Conservation (phyloP, 23 tunicate genomes). For the Ciona savignyi region DNA sequence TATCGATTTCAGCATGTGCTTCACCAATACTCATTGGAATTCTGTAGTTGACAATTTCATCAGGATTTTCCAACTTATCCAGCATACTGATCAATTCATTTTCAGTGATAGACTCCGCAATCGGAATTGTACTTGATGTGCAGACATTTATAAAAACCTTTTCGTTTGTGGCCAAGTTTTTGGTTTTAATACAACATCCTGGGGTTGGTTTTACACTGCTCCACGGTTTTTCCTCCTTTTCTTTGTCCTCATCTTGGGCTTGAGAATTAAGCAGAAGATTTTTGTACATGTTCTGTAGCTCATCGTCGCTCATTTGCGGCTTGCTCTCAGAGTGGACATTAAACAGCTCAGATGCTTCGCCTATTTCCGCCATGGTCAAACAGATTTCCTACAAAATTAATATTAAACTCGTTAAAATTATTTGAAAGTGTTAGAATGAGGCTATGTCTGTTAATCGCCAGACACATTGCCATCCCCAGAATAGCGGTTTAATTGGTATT, state of each 20-base stretch:
- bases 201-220: slow-evolving; percentile 78
- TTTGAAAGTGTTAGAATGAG: no score
- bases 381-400: slow-evolving; percentile 1
- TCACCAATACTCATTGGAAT: slow-evolving; percentile 92
- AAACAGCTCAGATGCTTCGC: slow-evolving; percentile 41
- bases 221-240: slow-evolving; percentile 13
- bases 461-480: no score
- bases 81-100: slow-evolving; percentile 47
- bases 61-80: slow-evolving; percentile 45
- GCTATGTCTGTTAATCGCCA: no score
- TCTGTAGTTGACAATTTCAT: slow-evolving; percentile 68
- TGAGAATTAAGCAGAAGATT: slow-evolving; percentile 24
- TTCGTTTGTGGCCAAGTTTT: slow-evolving; percentile 47
- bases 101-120: slow-evolving; percentile 62
- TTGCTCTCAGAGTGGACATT: slow-evolving; percentile 17
- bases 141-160: slow-evolving; percentile 85
- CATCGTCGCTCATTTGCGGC: slow-evolving; percentile 53
- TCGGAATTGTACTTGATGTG: slow-evolving; percentile 76
- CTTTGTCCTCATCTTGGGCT: slow-evolving; percentile 1
- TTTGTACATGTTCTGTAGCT: slow-evolving; percentile 51
- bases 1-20: slow-evolving; percentile 84
- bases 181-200: slow-evolving; percentile 82
- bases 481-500: no score
- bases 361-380: slow-evolving; percentile 3
- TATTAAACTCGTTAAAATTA: not conserved